Base-by-base conservation (phyloP, 2,888 invertebrate species). In the Thecophora atra region DNA sequence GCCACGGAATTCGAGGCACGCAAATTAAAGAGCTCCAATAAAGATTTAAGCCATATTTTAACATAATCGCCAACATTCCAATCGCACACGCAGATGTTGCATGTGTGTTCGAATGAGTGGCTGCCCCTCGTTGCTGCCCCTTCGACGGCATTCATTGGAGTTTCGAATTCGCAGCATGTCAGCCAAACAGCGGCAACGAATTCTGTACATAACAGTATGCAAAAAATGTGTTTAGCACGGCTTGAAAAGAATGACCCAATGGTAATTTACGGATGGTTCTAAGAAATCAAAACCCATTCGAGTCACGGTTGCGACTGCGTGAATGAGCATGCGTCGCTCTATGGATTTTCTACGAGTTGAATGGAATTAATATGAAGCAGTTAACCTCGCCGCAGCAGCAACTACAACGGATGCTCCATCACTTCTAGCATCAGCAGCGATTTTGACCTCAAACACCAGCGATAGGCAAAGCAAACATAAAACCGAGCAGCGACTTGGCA, bases 361-460 rank as follows among this genome's bases (percentile, higher is more conserved):
- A n/a, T n/a, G n/a, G n/a, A n/a, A n/a, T n/a, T n/a, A n/a, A n/a
- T n/a, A n/a, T n/a, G n/a, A n/a, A n/a, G n/a, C n/a, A n/a, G n/a
- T 63, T 63, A 63, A 21, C 42, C 63, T 63, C 63, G 26, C 42
- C 63, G 44, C 63, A 63, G 44, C 58, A 5, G 42, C 42, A 44
- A 63, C 30, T 42, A 21, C n/a, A 21, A 42, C 44, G 24, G 19
- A n/a, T n/a, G n/a, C n/a, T n/a, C 26, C 17, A 24, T 26, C 24
- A 58, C 24, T 26, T 58, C 58, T 58, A 26, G 26, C 58, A 24
- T 58, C 26, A 26, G n/a, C n/a, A n/a, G 3, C 15, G 58, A 58
- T 58, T 13, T 17, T 28, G 15, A 58, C 26, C 21, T 58, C 13
- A 26, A 26, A 24, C 24, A 7, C 52, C 15, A 52, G 24, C 19